Conservation (phyloP, 2,113 vertebrate species). For the Poicephalus gulielmi region DNA sequence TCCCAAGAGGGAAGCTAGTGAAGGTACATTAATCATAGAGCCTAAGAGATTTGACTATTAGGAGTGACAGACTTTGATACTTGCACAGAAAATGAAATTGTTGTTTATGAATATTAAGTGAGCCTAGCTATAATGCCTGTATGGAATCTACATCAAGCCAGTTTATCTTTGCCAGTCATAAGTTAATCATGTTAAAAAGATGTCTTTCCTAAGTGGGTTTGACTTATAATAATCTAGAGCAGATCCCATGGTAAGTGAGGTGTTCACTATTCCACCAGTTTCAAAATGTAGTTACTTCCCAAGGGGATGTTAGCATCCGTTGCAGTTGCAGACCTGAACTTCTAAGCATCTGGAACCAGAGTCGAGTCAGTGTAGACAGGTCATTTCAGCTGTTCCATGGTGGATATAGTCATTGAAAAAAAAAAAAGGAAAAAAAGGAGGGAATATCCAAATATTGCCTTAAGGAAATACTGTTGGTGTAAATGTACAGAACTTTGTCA, state of each 20-base stretch:
- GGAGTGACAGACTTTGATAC: not conserved
- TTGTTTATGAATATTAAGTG: not conserved
- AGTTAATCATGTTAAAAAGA: not conserved
- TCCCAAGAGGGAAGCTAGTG: not conserved
- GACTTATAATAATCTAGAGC: not conserved
- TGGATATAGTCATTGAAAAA: not conserved
- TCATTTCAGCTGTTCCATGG: not conserved
- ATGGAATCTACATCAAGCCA: not conserved
- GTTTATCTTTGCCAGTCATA: not conserved
- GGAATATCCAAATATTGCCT: not conserved
- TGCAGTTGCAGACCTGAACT: not conserved
- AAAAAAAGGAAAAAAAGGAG: not conserved
- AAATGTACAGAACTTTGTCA: not conserved
- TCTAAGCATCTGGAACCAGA: not conserved
- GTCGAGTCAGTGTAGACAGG: not conserved
- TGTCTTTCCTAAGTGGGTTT: not conserved
- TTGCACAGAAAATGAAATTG: not conserved
- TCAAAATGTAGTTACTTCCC: not conserved
- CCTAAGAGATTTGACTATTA: not conserved
- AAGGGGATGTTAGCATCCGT: not conserved
- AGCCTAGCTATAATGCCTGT: not conserved
- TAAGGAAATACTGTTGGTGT: not conserved
- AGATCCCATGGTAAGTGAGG: not conserved
- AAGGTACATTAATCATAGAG: not conserved
- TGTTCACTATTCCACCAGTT: not conserved